Conservation (phyloP, 2,888 invertebrate species). For the Cerceris rybyensis region DNA sequence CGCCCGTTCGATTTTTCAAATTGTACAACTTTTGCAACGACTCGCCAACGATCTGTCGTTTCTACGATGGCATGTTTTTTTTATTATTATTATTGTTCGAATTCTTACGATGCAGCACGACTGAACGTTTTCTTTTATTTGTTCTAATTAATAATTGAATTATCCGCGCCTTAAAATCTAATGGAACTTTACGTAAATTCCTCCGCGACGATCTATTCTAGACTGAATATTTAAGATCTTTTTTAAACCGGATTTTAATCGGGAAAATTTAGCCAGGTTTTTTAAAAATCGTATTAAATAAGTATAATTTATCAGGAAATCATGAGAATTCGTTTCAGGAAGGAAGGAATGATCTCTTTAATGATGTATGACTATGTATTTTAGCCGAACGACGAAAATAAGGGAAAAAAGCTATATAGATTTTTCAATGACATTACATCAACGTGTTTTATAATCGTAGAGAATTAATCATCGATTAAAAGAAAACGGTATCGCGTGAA, state of each 20-base stretch:
- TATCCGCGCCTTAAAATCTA: too few relatives aligned
- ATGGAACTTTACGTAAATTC: too few relatives aligned
- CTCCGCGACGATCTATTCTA: conserved; percentile 21
- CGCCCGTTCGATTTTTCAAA: not conserved
- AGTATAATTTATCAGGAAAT: not conserved
- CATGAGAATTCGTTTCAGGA: conserved; percentile 1
- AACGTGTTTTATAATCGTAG: not conserved
- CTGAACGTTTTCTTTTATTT: not conserved
- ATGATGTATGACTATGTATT: conserved; percentile 5
- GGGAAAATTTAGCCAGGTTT: not conserved
- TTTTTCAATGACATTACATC: conserved; percentile 14
- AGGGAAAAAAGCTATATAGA: conserved; percentile 1
- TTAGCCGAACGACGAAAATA: conserved; percentile 4
- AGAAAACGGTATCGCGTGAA: not conserved
- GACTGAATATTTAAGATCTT: conserved; percentile 22
- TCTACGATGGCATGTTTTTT: conserved; percentile 16
- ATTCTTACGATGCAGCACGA: conserved; percentile 6
- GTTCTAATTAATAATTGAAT: too few relatives aligned
- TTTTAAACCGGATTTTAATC: not conserved
- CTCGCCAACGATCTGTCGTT: conserved; percentile 38
- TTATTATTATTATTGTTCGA: not conserved
- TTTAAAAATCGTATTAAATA: not conserved
- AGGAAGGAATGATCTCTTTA: conserved; percentile 23
- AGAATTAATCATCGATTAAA: not conserved
- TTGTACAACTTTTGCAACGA: conserved; percentile 52